These are phyloP conservation scores for Drosophila elegans DNA, from an alignment of 1,140 invertebrate species.

Conservation along the genomic window DNA sequence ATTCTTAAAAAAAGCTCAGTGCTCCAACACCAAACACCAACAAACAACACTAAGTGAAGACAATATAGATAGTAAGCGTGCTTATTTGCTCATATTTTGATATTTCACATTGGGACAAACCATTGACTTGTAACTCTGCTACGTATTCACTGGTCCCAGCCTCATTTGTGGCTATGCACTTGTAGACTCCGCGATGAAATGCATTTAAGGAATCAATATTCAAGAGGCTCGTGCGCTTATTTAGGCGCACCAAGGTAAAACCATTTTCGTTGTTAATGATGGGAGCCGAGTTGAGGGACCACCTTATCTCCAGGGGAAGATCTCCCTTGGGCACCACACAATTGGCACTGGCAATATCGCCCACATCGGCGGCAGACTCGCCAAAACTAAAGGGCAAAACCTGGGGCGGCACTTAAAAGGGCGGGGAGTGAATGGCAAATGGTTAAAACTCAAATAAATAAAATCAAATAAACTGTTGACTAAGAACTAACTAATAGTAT, in stretches of 20 bases:
- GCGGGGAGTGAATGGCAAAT: slow-evolving; percentile 18
- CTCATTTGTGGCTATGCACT: slow-evolving; percentile 86
- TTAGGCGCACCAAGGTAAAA: slow-evolving; percentile 64
- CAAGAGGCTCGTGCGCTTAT: slow-evolving; percentile 72
- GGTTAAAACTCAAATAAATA: slow-evolving; percentile 46
- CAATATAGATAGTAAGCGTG: slow-evolving; percentile 48
- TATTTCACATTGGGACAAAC: slow-evolving; percentile 77
- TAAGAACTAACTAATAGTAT: slow-evolving; percentile 24
- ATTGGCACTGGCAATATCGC: slow-evolving; percentile 86
- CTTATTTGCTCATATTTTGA: slow-evolving; percentile 23
- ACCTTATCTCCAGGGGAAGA: slow-evolving; percentile 85
- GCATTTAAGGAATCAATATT: slow-evolving; percentile 85
- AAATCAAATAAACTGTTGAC: slow-evolving; percentile 26
- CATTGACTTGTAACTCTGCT: slow-evolving; percentile 87
- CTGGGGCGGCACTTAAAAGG: slow-evolving; percentile 84
- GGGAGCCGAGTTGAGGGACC: slow-evolving; percentile 85
- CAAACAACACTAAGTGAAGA: slow-evolving; percentile 40
- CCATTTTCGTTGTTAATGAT: slow-evolving; percentile 75
- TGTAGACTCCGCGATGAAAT: slow-evolving; percentile 86
- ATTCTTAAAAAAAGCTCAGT: no score
- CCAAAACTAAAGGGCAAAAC: slow-evolving; percentile 86
- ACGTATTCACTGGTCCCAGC: slow-evolving; percentile 86
- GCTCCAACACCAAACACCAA: slow-evolving; percentile 62
- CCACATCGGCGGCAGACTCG: slow-evolving; percentile 86
- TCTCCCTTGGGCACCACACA: slow-evolving; percentile 87